A percentile compares a stretch with the other conserved stretches of the same genome.
phyloP scores from a whole-genome alignment of 2,888 invertebrate genomes.

The Cryptus armator region DNA sequence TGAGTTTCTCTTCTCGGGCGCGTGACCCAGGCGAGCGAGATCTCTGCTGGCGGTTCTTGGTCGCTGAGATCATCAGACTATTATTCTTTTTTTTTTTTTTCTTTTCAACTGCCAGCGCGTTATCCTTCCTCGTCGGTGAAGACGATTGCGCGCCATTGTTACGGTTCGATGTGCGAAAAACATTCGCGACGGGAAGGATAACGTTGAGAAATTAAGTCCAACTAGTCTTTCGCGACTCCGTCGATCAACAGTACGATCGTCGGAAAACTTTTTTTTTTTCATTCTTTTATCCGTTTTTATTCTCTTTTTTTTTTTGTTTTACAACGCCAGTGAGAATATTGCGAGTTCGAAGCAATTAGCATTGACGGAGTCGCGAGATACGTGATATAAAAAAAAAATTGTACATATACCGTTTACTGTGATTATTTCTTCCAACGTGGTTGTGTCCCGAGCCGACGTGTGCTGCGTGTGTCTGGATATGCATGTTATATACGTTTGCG shows the following conservation, averaged over 20 bases:
- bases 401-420: constrained; percentile 71
- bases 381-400: constrained; percentile 60
- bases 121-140: not conserved
- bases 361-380: constrained; percentile 61
- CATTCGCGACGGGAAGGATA: not conserved
- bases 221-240: constrained; percentile 69
- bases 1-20: constrained; percentile 86
- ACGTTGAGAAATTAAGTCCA: constrained; percentile 57
- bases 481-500: constrained; percentile 11
- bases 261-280: constrained; percentile 29
- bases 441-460: constrained; percentile 67
- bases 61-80: constrained; percentile 36
- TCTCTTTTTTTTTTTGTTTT: constrained; percentile 7
- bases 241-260: constrained; percentile 41
- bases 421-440: constrained; percentile 71
- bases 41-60: constrained; percentile 63
- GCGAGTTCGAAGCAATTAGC: not conserved
- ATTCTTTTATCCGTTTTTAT: not conserved
- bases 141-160: not conserved
- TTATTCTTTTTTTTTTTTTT: not conserved
- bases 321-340: not conserved
- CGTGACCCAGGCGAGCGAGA: constrained; percentile 81
- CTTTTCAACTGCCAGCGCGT: constrained; percentile 10
- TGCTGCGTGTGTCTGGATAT: constrained; percentile 51
- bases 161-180: not conserved